These are phyloP conservation scores for Standfussiana lucernea DNA, from an alignment of 2,888 invertebrate genomes.

Conservation along the genomic window DNA sequence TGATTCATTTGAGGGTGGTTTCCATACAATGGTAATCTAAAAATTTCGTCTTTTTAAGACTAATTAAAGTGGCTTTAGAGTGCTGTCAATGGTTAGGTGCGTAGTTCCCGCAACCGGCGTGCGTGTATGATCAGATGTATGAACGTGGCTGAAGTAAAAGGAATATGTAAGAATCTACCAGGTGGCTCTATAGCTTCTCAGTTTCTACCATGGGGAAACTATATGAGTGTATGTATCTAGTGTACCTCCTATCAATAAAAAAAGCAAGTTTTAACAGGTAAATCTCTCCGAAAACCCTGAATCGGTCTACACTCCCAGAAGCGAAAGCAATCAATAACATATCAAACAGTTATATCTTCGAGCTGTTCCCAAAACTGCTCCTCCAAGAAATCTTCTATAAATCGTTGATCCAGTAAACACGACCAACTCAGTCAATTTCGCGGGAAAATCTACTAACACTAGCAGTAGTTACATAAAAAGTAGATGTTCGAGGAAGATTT, in stretches of 20 bases:
- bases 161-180: not conserved
- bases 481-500: constrained; percentile 31
- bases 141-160: not conserved
- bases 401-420: constrained; percentile 52
- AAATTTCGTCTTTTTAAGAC: not conserved
- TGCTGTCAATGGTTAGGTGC: not conserved
- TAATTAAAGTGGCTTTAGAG: not conserved
- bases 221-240: too few species aligned
- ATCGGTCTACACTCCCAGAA: constrained; percentile 12
- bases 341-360: constrained; percentile 33
- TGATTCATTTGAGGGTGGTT: constrained; percentile 10
- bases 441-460: constrained; percentile 20
- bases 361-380: constrained; percentile 28
- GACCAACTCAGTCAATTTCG: constrained; percentile 37
- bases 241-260: not conserved
- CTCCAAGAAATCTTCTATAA: constrained; percentile 41
- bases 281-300: constrained; percentile 11
- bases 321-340: constrained; percentile 31
- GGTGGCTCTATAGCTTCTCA: not conserved
- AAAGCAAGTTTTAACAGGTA: constrained; percentile 2
- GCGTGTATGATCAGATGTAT: not conserved
- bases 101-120: not conserved
- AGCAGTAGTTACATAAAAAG: constrained; percentile 20
- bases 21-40: not conserved
- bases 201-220: not conserved